Conservation (phyloP, 1,140 invertebrate genomes). For the Thaumetopoea pityocampa region DNA sequence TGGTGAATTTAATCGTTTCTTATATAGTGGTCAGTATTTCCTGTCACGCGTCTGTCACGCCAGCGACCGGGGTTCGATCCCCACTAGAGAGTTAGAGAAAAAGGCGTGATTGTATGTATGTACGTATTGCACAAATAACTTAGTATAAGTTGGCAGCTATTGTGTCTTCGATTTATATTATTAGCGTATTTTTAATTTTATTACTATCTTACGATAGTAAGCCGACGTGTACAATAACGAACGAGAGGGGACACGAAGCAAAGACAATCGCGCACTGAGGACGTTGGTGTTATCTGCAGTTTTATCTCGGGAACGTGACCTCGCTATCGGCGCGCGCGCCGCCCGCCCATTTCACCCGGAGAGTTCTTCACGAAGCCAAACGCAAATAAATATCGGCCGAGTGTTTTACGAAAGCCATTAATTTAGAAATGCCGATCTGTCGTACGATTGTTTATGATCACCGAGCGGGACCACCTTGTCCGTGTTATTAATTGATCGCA, state of each 20-base stretch:
- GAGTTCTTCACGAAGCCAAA: constrained; percentile 37
- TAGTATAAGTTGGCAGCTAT: constrained; percentile 1
- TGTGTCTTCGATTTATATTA: constrained; percentile 4
- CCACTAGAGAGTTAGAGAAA: too few species aligned
- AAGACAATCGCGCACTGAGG: constrained; percentile 55
- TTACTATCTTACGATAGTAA: constrained; percentile 7
- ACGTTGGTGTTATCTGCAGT: constrained; percentile 44
- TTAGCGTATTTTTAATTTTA: constrained; percentile 17
- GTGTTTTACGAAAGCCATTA: constrained; percentile 46
- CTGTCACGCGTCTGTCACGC: constrained; percentile 1
- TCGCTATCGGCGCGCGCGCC: constrained; percentile 38
- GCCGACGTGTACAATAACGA: constrained; percentile 15
- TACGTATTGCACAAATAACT: too few species aligned
- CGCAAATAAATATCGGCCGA: constrained; percentile 48
- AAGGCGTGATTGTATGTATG: too few species aligned
- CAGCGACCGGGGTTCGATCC: neutral
- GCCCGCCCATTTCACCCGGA: constrained; percentile 49
- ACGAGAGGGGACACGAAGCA: constrained; percentile 26
- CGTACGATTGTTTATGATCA: constrained; percentile 46
- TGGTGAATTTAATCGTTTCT: too few species aligned
- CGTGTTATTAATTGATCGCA: constrained; percentile 53
- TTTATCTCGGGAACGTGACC: constrained; percentile 60
- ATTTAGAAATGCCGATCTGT: constrained; percentile 53
- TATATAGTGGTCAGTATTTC: too few species aligned
- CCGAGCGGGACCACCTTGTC: constrained; percentile 49